phyloP scores from a whole-genome alignment of 2,888 invertebrate genomes.

The Petrolisthes cinctipes region DNA sequence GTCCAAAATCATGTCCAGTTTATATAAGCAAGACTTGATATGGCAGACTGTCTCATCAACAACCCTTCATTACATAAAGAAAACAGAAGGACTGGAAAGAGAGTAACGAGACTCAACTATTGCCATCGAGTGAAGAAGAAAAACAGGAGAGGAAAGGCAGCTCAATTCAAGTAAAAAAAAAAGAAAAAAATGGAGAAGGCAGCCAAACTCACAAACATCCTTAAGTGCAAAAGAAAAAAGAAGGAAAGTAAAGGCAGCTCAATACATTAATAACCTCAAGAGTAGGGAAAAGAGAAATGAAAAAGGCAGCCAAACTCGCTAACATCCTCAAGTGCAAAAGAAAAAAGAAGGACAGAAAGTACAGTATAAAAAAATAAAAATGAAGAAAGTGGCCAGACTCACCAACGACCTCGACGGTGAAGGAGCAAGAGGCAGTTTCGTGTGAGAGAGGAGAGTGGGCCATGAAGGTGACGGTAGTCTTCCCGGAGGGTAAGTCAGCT shows the following conservation, averaged over 20 bases:
- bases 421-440: constrained; percentile 74
- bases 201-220: too few species aligned
- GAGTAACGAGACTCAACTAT: not conserved
- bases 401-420: constrained; percentile 76
- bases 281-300: not conserved
- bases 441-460: constrained; percentile 75
- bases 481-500: constrained; percentile 75
- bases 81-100: not conserved
- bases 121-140: not conserved
- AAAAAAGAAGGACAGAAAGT: not conserved
- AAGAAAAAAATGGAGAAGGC: not conserved
- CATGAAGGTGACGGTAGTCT: constrained; percentile 75
- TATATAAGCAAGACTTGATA: too few species aligned
- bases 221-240: not conserved
- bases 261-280: not conserved
- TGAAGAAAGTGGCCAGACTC: constrained; percentile 64
- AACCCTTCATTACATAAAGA: not conserved
- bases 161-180: not conserved
- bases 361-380: not conserved
- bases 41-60: too few species aligned
- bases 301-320: constrained; percentile 68
- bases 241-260: not conserved
- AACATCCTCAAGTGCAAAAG: constrained; percentile 71
- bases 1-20: too few species aligned
- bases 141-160: not conserved